Evolutionary conservation across 2,888 invertebrate genomes (phyloP).

Genomic region (Villa cingulata): DNA sequence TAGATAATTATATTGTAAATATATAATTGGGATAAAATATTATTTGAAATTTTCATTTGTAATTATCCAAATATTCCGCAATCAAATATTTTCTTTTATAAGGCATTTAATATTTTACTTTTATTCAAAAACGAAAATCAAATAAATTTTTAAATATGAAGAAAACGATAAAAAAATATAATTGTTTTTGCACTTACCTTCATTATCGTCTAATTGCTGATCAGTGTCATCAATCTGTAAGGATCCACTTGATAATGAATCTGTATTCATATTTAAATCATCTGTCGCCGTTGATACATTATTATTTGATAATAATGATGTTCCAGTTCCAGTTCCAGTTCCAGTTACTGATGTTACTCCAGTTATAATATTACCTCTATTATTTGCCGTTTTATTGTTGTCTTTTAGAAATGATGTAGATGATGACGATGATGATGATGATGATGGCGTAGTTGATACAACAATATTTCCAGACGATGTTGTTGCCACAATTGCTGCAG

Average conservation of each 20-base stretch:
- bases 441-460: background rate
- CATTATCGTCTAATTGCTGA: conserved; percentile 8
- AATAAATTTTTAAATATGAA: too few relatives aligned
- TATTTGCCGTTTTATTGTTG: background rate
- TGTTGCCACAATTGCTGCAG: conserved; percentile 9
- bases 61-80: too few relatives aligned
- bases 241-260: conserved; percentile 11
- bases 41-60: too few relatives aligned
- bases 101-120: too few relatives aligned
- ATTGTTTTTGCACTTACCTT: conserved; percentile 8
- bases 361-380: background rate
- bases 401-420: background rate
- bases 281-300: background rate
- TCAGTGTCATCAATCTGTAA: conserved; percentile 5
- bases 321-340: background rate
- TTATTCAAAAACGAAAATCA: too few relatives aligned
- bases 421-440: background rate
- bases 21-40: too few relatives aligned
- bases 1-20: too few relatives aligned
- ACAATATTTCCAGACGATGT: background rate
- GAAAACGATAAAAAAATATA: too few relatives aligned
- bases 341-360: too few relatives aligned
- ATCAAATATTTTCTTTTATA: too few relatives aligned
- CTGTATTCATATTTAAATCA: conserved; percentile 7
- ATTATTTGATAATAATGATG: background rate